These are phyloP conservation scores for Thymelicus acteon DNA, from an alignment of 2,888 invertebrate species.

Conservation along the genomic window DNA sequence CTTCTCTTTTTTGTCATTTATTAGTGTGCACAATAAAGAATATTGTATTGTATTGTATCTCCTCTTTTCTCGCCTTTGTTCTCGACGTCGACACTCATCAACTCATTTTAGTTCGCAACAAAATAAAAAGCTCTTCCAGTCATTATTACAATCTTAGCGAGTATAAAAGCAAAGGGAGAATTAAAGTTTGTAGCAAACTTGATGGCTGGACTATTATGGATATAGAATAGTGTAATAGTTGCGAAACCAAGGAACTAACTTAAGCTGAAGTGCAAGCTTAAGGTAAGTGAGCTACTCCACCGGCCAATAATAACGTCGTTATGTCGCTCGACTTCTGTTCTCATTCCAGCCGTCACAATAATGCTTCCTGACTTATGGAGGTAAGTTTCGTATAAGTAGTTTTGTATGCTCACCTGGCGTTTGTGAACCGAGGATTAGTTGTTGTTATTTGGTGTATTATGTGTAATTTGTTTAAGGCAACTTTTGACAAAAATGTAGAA, in stretches of 20 bases:
- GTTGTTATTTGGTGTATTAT: conserved; percentile 4
- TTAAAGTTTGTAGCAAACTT: conserved; percentile 26
- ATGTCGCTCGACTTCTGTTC: conserved; percentile 19
- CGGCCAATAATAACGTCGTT: conserved; percentile 32
- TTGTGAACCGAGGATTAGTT: conserved; percentile 9
- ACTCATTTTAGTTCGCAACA: background rate
- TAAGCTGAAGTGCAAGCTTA: conserved; percentile 66
- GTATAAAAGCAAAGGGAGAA: conserved; percentile 19
- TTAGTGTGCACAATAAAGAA: no score
- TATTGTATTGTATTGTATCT: no score
- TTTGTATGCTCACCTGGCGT: conserved; percentile 2
- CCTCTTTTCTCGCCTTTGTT: background rate
- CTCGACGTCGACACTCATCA: background rate
- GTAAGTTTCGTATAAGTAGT: conserved; percentile 3
- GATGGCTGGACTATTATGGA: conserved; percentile 30
- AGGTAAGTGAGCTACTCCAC: conserved; percentile 53
- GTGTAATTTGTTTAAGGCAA: background rate
- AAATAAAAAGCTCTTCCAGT: background rate
- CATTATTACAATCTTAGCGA: conserved; percentile 16
- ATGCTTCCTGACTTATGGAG: conserved; percentile 19
- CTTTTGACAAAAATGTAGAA: no score
- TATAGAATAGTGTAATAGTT: conserved; percentile 45
- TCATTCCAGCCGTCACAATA: conserved; percentile 24
- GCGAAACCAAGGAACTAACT: conserved; percentile 50
- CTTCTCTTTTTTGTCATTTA: no score